Evolutionary conservation across 2,113 vertebrate genomes (phyloP).

Genomic region (Vidua macroura): DNA sequence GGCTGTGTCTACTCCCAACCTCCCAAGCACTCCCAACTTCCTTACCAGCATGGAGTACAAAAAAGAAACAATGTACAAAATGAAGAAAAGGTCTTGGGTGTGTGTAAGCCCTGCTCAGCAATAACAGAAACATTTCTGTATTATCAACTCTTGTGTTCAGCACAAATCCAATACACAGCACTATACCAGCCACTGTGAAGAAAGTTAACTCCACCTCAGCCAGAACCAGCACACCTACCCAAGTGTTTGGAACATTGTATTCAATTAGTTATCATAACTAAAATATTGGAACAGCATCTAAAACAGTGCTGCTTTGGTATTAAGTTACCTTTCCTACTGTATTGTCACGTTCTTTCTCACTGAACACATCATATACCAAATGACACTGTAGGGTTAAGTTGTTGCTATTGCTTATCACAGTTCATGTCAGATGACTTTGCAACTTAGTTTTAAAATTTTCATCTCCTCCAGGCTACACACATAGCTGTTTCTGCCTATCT

Average conservation of each 20-base stretch:
- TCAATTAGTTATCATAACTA: background rate
- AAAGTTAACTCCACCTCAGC: background rate
- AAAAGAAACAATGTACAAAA: too few relatives aligned
- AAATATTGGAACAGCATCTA: background rate
- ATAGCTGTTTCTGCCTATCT: background rate
- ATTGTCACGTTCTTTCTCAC: background rate
- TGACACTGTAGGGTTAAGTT: background rate
- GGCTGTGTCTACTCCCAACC: background rate
- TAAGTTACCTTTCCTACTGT: background rate
- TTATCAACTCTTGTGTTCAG: background rate
- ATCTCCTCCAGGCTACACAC: background rate
- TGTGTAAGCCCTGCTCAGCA: background rate
- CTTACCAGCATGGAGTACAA: background rate
- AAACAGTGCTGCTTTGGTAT: background rate
- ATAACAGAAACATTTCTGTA: background rate
- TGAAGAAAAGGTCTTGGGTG: background rate
- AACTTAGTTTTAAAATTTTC: background rate
- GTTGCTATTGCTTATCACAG: constrained; percentile 2
- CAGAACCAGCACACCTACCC: background rate
- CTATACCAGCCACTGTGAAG: too few relatives aligned
- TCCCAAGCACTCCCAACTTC: background rate
- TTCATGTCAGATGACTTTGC: background rate
- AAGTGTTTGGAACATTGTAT: constrained; percentile 18
- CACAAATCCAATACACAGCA: background rate
- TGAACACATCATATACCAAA: background rate